Evolutionary conservation across 2,888 invertebrate species (phyloP), one percentile per base, ranked within the genome.

Genomic region (Tetragonisca angustula): DNA sequence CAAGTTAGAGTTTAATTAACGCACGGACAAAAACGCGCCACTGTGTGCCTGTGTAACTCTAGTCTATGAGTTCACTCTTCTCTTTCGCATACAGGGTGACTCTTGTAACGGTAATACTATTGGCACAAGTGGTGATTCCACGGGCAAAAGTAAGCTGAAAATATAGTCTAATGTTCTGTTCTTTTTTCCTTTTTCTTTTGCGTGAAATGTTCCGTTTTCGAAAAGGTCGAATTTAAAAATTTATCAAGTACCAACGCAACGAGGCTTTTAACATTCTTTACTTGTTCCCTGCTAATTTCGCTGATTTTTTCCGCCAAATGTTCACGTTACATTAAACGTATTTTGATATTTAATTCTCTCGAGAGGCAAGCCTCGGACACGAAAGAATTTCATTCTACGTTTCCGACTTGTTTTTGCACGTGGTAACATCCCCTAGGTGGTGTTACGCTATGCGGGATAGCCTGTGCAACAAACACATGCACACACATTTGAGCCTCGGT

Each of bases 1-100:
- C 79, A 84, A 90, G 88, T 89, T 90, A 79, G 85, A 88, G 90
- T 90, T 90, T 91, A 90, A 90, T 90, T 90, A 90, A 90, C 85
- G 91, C 87, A 77, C 83, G 74, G 75, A 83, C 86, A 90, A 90
- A 90, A 90, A 88, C 80, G 65, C 83, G 72, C 65, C 71, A 61
- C 70, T 17, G 73, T 52, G 36, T 65, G 49, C 64, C 36, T 21
- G 59, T 56, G 71, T 59, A 72, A 24, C 50, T 17, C 32, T 32
- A 21, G 59, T 64, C 50, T 13, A 17, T 52, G 67, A 43, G 19
- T 54, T 32, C 36, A 36, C 32, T 6, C 13, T 11, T 49, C 27
- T 19, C 19, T 50, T 19, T 19, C 21, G 27, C 4, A 19, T 24
- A 62, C 19, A 56, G n/a, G 5, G 2, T n/a, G 56, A n/a, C 5